Conservation (phyloP, 1,140 invertebrate genomes). For the Drosophila sp. region DNA sequence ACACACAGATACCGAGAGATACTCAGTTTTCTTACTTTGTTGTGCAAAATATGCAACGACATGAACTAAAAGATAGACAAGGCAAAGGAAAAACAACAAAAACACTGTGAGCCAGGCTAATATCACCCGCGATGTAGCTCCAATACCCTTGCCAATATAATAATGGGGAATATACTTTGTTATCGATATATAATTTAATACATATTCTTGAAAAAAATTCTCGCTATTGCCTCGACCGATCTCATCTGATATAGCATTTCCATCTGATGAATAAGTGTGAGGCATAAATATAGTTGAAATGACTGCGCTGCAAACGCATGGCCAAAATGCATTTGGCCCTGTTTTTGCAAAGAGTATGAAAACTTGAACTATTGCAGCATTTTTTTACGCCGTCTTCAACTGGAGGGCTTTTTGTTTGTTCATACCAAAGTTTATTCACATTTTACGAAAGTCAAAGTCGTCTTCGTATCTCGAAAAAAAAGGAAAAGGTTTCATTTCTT, state of each 20-base stretch:
- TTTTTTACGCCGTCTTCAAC: constrained; percentile 35
- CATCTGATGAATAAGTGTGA: too few relatives aligned
- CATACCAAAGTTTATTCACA: constrained; percentile 72
- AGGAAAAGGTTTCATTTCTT: constrained; percentile 47
- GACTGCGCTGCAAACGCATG: neutral
- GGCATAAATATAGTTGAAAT: neutral
- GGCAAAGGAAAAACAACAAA: neutral
- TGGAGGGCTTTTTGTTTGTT: constrained; percentile 35
- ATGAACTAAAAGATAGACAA: constrained; percentile 36
- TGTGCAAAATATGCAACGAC: constrained; percentile 70
- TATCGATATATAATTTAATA: too few relatives aligned
- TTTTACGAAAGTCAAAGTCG: constrained; percentile 64
- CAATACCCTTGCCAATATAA: neutral
- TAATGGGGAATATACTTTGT: too few relatives aligned
- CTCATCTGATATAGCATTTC: too few relatives aligned
- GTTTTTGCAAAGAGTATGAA: constrained; percentile 29
- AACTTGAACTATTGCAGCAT: constrained; percentile 79
- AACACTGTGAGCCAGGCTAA: neutral
- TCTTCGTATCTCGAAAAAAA: constrained; percentile 35
- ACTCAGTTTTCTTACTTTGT: constrained; percentile 43
- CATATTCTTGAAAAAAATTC: too few relatives aligned
- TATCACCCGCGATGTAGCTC: neutral
- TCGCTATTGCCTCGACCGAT: too few relatives aligned
- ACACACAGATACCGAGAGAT: constrained; percentile 32
- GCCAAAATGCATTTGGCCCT: neutral